A percentile compares a stretch with the other conserved stretches of the same genome.
These are phyloP conservation scores for rabbit (Oryctolagus cuniculus) DNA, from an alignment of 2,113 vertebrate species.

Conservation along the genomic window mOryCun1.1 NC_091433.1:136568001-136568500, in stretches of 20 bases:
- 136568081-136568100: too few relatives aligned
- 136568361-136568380: slow-evolving; percentile 55
- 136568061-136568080: too few relatives aligned
- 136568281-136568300: slow-evolving; percentile 21
- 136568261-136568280: slow-evolving; percentile 43
- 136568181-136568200: background rate
- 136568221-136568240: slow-evolving; percentile 40
- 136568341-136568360: slow-evolving; percentile 22
- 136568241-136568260: slow-evolving; percentile 58
- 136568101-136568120: too few relatives aligned
- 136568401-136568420: slow-evolving; percentile 81
- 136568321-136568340: background rate
- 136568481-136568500: slow-evolving; percentile 87
- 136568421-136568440: slow-evolving; percentile 84
- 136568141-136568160: too few relatives aligned
- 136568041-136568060: too few relatives aligned
- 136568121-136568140: too few relatives aligned
- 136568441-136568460: slow-evolving; percentile 77
- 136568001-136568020: too few relatives aligned
- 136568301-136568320: slow-evolving; percentile 39
- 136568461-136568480: slow-evolving; percentile 88
- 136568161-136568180: too few relatives aligned
- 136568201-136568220: slow-evolving; percentile 51
- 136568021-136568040: too few relatives aligned
- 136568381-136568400: slow-evolving; percentile 79